Percentiles rank a stretch among this genome's conserved stretches.
phyloP scores from a whole-genome alignment of 2,113 vertebrate genomes.

The Sitta europaea region DNA sequence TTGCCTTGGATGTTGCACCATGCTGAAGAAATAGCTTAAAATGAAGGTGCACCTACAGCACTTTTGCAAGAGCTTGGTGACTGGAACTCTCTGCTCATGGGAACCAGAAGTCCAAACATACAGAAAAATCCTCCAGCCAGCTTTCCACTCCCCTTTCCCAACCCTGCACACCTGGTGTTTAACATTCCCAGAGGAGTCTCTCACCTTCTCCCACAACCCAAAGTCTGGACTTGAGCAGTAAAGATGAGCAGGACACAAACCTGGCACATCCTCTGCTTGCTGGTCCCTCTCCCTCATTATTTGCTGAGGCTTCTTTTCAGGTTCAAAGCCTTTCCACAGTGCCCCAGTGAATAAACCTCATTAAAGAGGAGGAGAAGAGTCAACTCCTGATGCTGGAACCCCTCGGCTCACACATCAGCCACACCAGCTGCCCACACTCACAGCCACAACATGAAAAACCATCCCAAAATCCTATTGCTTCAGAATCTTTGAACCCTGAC shows the following conservation, averaged over 20 bases:
- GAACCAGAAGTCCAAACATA: background rate
- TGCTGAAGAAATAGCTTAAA: background rate
- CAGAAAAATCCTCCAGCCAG: background rate
- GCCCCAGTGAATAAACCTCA: background rate
- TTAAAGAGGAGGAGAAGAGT: background rate
- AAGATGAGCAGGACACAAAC: background rate
- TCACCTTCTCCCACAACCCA: background rate
- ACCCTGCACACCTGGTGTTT: background rate
- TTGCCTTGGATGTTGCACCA: background rate
- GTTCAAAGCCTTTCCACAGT: background rate
- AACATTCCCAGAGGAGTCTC: background rate
- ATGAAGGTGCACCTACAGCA: rapidly evolving
- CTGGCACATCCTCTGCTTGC: background rate
- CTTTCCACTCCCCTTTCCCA: background rate
- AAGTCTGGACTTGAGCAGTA: background rate
- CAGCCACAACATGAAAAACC: background rate
- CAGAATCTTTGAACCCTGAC: conserved; percentile 18
- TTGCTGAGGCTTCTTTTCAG: background rate
- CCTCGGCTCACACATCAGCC: background rate
- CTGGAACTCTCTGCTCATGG: background rate
- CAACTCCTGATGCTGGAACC: background rate
- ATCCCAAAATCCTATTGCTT: background rate
- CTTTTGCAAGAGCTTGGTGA: background rate
- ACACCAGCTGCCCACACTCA: background rate
- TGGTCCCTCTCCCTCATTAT: background rate